Conservation (phyloP, 1,140 invertebrate species). For the Thalassaphorura encarpata region DNA sequence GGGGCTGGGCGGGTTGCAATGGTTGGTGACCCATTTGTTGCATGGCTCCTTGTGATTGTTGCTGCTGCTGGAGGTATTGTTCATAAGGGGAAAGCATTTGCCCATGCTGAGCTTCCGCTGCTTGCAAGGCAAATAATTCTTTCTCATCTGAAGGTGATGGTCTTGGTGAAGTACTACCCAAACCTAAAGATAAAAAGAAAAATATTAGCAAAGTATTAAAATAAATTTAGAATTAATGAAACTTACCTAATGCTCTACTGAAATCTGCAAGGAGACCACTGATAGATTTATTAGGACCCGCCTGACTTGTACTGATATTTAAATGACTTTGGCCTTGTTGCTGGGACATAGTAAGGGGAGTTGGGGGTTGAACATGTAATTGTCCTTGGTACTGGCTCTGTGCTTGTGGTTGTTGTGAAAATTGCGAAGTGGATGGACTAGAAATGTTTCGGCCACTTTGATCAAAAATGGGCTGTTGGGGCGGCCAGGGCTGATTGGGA, state of each 20-base stretch:
- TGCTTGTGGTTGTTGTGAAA: neutral
- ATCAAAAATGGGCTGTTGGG: too few species aligned
- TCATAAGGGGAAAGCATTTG: constrained; percentile 19
- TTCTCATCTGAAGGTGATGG: constrained; percentile 38
- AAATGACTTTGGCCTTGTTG: neutral
- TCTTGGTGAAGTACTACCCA: constrained; percentile 37
- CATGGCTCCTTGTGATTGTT: constrained; percentile 31
- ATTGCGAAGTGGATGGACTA: neutral
- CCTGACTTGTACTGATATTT: constrained; percentile 17
- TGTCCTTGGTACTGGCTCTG: constrained; percentile 1
- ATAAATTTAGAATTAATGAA: too few species aligned
- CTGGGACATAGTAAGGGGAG: neutral
- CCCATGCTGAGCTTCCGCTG: constrained; percentile 17
- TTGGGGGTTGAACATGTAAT: neutral
- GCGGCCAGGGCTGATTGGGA: too few species aligned
- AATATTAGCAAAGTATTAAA: too few species aligned
- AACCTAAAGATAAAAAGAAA: constrained; percentile 31
- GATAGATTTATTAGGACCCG: constrained; percentile 37
- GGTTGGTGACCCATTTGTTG: constrained; percentile 23
- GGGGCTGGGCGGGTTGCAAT: constrained; percentile 25
- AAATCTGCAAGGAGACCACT: constrained; percentile 48
- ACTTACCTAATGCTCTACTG: constrained; percentile 41
- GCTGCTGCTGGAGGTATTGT: constrained; percentile 31
- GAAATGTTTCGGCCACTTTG: neutral
- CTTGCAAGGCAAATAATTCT: constrained; percentile 26